These are phyloP conservation scores for Brachirus orientalis DNA, from an alignment of 2,113 vertebrate genomes.

Conservation along the genomic window DNA sequence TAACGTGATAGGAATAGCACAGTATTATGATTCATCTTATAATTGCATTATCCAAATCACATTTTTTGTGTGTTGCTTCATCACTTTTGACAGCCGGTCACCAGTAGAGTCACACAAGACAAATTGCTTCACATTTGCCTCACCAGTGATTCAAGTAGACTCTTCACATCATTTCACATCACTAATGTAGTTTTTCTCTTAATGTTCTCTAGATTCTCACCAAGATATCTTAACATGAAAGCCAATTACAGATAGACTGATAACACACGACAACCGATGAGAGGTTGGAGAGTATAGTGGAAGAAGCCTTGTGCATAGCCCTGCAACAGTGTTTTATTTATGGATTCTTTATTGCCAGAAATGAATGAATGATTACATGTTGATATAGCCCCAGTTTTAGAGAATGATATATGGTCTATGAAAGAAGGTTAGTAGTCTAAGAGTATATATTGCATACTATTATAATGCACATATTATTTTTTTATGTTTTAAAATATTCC, in stretches of 20 bases:
- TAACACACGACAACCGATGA: not conserved
- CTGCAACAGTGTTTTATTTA: slow-evolving; percentile 46
- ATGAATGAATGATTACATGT: slow-evolving; percentile 40
- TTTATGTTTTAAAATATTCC: slow-evolving; percentile 3
- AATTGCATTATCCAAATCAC: slow-evolving; percentile 72
- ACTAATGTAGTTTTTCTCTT: slow-evolving; percentile 23
- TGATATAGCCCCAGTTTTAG: slow-evolving; percentile 16
- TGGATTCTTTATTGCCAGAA: slow-evolving; percentile 26
- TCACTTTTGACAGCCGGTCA: slow-evolving; percentile 63
- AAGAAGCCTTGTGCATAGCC: slow-evolving; percentile 27
- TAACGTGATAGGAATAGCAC: slow-evolving; percentile 47
- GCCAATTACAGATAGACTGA: slow-evolving; percentile 34
- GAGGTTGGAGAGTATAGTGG: slow-evolving; percentile 21
- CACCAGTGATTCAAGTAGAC: slow-evolving; percentile 19
- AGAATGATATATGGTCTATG: slow-evolving; percentile 15
- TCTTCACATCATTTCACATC: not conserved
- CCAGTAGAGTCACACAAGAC: slow-evolving; percentile 40
- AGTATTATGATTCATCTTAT: slow-evolving; percentile 59
- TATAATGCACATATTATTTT: not conserved
- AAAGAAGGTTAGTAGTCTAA: not conserved
- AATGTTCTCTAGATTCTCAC: slow-evolving; percentile 29
- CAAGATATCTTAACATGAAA: slow-evolving; percentile 27
- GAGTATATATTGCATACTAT: not conserved
- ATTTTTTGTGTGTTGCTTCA: slow-evolving; percentile 65
- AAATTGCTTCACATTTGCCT: slow-evolving; percentile 46